A percentile compares a stretch with the other conserved stretches of the same genome.
Conservation (phyloP, 2,888 invertebrate genomes). For the Aleiodes alternator region DNA sequence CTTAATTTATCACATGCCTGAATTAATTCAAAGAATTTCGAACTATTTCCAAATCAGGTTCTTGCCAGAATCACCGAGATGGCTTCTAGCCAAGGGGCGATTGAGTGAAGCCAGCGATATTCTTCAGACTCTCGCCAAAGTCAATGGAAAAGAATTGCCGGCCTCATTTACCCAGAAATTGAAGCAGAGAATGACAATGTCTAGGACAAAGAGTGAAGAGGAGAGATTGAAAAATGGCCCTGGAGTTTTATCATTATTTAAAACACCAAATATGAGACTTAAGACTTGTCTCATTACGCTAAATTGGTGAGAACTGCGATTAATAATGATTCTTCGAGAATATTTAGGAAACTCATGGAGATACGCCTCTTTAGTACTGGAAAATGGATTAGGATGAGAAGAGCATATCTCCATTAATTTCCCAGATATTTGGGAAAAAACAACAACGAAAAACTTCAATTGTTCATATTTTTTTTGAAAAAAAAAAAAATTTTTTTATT, state of each 20-base stretch:
- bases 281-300: slow-evolving; percentile 91
- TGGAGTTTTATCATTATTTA: slow-evolving; percentile 82
- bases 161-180: slow-evolving; percentile 84
- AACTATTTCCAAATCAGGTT: slow-evolving; percentile 75
- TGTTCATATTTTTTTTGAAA: too few species aligned
- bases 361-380: too few species aligned
- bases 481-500: too few species aligned
- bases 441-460: too few species aligned
- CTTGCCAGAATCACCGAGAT: slow-evolving; percentile 93
- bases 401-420: too few species aligned
- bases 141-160: slow-evolving; percentile 87
- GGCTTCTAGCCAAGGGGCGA: slow-evolving; percentile 90
- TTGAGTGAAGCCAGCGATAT: slow-evolving; percentile 89
- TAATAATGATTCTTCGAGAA: too few species aligned
- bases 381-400: too few species aligned
- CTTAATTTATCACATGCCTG: neutral
- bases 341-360: too few species aligned
- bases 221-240: slow-evolving; percentile 73
- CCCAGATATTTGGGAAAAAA: too few species aligned
- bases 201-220: slow-evolving; percentile 77
- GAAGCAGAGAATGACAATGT: slow-evolving; percentile 83
- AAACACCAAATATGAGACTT: slow-evolving; percentile 91
- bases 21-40: neutral
- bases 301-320: slow-evolving; percentile 81
- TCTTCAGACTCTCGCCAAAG: slow-evolving; percentile 85